Evolutionary conservation across 2,888 invertebrate species (phyloP).

Genomic region (Pollenia griseotomentosa): DNA sequence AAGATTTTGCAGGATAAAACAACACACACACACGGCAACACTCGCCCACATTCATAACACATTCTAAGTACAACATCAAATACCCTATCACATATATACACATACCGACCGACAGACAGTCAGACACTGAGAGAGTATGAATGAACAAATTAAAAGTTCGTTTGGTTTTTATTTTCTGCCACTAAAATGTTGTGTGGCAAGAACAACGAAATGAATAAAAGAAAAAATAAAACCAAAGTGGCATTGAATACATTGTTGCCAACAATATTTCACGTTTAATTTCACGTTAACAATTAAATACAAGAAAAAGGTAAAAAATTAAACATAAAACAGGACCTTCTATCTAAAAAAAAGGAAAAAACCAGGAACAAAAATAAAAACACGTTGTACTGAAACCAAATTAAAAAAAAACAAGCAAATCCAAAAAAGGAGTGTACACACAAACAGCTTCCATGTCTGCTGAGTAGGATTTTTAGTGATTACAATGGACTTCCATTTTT

Average conservation of each 20-base stretch:
- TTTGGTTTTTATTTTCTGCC: slow-evolving; percentile 63
- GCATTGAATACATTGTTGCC: slow-evolving; percentile 70
- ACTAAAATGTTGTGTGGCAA: slow-evolving; percentile 63
- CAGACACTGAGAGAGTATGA: slow-evolving; percentile 34
- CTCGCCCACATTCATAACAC: background rate
- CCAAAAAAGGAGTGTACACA: slow-evolving; percentile 25
- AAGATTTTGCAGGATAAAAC: slow-evolving; percentile 47
- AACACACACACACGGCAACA: slow-evolving; percentile 4
- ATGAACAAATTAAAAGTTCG: slow-evolving; percentile 72
- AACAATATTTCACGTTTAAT: slow-evolving; percentile 76
- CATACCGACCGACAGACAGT: too few relatives aligned
- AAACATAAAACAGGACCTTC: slow-evolving; percentile 41
- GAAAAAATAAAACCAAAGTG: slow-evolving; percentile 55
- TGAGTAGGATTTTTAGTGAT: slow-evolving; percentile 32
- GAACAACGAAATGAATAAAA: background rate
- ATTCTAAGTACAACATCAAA: slow-evolving; percentile 15
- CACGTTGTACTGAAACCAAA: slow-evolving; percentile 20
- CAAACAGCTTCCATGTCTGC: slow-evolving; percentile 39
- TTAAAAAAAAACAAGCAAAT: slow-evolving; percentile 17
- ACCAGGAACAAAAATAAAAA: background rate
- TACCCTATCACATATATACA: too few relatives aligned
- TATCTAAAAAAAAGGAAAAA: slow-evolving; percentile 15
- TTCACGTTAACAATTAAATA: slow-evolving; percentile 74
- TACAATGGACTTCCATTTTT: slow-evolving; percentile 66
- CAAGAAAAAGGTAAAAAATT: slow-evolving; percentile 64